These are phyloP conservation scores for Delphinapterus leucas DNA, from an alignment of 2,113 vertebrate species.

Conservation along the genomic window DNA sequence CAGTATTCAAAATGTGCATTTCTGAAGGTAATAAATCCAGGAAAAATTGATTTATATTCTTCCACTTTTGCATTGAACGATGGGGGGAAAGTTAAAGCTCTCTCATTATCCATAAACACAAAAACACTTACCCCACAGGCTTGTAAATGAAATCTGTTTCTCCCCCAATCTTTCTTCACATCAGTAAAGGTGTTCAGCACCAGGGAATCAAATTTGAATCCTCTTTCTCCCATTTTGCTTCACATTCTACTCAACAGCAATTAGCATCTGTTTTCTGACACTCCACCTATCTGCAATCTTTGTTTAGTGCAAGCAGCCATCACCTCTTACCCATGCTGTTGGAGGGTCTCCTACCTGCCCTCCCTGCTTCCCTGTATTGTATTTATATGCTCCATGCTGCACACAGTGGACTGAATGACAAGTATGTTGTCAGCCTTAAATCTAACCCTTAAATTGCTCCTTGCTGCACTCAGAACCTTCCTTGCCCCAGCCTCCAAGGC, in stretches of 20 bases:
- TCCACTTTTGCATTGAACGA: not conserved
- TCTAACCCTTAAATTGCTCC: not conserved
- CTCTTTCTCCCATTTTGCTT: not conserved
- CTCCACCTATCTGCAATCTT: too few species aligned
- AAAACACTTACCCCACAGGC: not conserved
- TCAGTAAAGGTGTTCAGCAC: not conserved
- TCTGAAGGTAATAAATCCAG: not conserved
- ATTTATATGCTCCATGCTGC: not conserved
- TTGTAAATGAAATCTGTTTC: not conserved
- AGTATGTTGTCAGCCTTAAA: not conserved
- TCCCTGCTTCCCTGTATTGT: too few species aligned
- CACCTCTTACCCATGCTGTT: not conserved
- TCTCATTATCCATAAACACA: not conserved
- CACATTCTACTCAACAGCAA: not conserved
- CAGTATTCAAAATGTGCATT: not conserved
- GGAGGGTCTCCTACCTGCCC: not conserved
- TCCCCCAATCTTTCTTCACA: not conserved
- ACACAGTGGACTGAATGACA: not conserved
- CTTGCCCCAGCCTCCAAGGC: too few species aligned
- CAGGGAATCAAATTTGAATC: not conserved
- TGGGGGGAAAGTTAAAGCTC: not conserved
- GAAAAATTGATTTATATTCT: not conserved
- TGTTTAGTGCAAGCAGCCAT: too few species aligned
- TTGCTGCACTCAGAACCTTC: not conserved
- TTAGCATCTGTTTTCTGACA: not conserved